Evolutionary conservation across 2,888 invertebrate species (phyloP).

Genomic region (Tricholauxania praeusta): DNA sequence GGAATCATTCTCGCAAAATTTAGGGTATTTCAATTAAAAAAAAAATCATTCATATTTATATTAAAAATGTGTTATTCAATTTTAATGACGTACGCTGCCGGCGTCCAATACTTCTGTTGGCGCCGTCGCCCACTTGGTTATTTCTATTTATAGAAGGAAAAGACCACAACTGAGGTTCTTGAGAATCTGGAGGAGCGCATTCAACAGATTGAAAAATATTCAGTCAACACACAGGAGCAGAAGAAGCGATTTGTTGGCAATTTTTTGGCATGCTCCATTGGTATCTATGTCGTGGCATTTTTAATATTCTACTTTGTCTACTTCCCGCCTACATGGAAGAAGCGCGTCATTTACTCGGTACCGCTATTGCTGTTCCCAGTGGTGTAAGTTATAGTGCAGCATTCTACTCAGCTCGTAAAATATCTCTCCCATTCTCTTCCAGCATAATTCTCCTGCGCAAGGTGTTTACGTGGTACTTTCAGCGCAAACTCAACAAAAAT

Average conservation of each 20-base stretch:
- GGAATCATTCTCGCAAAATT: slow-evolving; percentile 77
- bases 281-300: slow-evolving; percentile 78
- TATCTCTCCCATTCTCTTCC: slow-evolving; percentile 47
- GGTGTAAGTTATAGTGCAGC: slow-evolving; percentile 75
- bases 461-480: slow-evolving; percentile 89
- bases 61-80: slow-evolving; percentile 34
- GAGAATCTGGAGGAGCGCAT: slow-evolving; percentile 85
- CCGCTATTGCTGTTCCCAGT: slow-evolving; percentile 86
- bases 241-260: slow-evolving; percentile 86
- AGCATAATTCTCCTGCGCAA: slow-evolving; percentile 85
- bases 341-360: slow-evolving; percentile 80
- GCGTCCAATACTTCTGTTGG: slow-evolving; percentile 4
- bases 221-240: slow-evolving; percentile 81
- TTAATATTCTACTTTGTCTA: slow-evolving; percentile 84
- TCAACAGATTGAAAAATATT: slow-evolving; percentile 82
- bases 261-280: slow-evolving; percentile 78
- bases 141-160: slow-evolving; percentile 68
- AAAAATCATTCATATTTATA: slow-evolving; percentile 2
- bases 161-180: slow-evolving; percentile 70
- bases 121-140: slow-evolving; percentile 45
- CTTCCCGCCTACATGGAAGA: slow-evolving; percentile 80
- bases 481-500: slow-evolving; percentile 83
- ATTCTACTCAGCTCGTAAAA: neutral
- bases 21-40: slow-evolving; percentile 70
- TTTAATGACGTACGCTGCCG: slow-evolving; percentile 30